Percentiles rank a stretch among this genome's conserved stretches.
Conservation (phyloP, 2,888 invertebrate genomes). For the Iphiclides podalirius region DNA sequence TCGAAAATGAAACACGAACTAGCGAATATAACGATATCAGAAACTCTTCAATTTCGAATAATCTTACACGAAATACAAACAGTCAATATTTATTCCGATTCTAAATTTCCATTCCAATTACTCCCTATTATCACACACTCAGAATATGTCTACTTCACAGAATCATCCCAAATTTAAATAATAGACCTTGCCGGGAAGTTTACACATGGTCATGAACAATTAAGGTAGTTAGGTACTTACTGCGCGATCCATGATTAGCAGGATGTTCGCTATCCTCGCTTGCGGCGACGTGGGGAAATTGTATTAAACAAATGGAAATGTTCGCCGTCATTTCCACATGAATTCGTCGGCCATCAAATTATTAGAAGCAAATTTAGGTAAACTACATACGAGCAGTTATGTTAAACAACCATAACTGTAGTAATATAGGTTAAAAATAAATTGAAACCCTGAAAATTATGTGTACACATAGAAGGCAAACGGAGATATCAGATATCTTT, state of each 20-base stretch:
- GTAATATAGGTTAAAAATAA: too few species aligned
- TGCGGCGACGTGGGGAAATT: conserved; percentile 54
- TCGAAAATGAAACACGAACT: neutral
- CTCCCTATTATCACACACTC: neutral
- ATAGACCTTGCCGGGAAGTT: conserved; percentile 18
- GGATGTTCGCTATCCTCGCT: conserved; percentile 59
- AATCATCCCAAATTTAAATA: conserved; percentile 19
- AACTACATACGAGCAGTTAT: neutral
- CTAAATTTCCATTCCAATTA: neutral
- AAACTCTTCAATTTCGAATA: conserved; percentile 6
- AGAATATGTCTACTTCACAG: neutral
- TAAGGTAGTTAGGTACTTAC: conserved; percentile 45
- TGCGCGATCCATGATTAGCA: conserved; percentile 52
- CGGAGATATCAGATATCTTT: too few species aligned
- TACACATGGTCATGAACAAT: conserved; percentile 41
- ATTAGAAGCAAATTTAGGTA: conserved; percentile 1
- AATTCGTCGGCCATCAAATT: neutral
- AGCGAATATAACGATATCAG: neutral
- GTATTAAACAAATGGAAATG: conserved; percentile 50
- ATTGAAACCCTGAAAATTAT: too few species aligned
- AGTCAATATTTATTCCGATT: too few species aligned
- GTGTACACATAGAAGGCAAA: too few species aligned
- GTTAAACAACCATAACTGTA: too few species aligned
- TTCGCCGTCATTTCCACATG: conserved; percentile 2
- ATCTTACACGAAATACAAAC: too few species aligned